These are phyloP conservation scores for Teleopsis dalmanni DNA, from an alignment of 1,140 invertebrate species.

Conservation along the genomic window DNA sequence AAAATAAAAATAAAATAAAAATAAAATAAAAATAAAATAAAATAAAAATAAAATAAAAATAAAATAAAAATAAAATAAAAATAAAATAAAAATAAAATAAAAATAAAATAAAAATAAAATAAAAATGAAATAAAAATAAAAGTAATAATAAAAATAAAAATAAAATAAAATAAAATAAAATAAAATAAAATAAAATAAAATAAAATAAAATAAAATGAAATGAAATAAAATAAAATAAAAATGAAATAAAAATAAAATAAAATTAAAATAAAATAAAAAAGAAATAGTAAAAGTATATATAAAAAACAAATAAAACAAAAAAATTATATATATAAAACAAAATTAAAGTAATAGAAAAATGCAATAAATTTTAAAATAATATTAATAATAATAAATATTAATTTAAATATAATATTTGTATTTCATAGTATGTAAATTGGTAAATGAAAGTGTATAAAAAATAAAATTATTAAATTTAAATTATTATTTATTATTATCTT, in stretches of 20 bases:
- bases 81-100: neutral
- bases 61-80: neutral
- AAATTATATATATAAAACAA: neutral
- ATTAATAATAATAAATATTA: neutral
- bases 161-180: neutral
- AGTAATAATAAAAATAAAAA: neutral
- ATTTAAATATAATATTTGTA: neutral
- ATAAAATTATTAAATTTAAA: neutral
- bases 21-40: neutral
- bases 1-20: neutral
- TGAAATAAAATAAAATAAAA: neutral
- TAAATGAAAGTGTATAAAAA: neutral
- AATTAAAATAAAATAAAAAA: neutral
- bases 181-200: neutral
- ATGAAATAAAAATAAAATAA: slow-evolving; percentile 2
- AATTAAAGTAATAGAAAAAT: neutral
- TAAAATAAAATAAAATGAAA: slow-evolving; percentile 1
- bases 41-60: neutral
- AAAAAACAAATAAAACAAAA: neutral
- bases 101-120: neutral
- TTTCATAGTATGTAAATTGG: neutral
- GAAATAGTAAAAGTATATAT: neutral
- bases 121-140: neutral
- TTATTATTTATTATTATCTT: too few relatives aligned
- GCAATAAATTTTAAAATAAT: neutral